Conservation (phyloP, 2,113 vertebrate species). For the Callopanchax toddi region DNA sequence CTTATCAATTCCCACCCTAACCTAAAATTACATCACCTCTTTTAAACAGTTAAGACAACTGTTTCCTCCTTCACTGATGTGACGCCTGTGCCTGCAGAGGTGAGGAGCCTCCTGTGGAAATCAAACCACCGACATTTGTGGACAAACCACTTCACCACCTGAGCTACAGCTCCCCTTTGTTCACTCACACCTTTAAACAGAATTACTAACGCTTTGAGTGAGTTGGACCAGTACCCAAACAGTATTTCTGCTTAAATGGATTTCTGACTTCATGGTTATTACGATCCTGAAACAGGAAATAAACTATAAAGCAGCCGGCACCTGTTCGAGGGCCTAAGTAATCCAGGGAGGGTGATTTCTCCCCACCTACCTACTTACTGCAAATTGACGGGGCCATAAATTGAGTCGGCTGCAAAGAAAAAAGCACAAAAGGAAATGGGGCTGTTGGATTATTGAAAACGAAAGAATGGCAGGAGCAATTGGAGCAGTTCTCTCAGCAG, state of each 20-base stretch:
- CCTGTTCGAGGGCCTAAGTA: neutral
- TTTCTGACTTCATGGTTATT: neutral
- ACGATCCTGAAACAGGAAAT: neutral
- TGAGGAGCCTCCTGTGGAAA: too few species aligned
- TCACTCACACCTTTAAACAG: neutral
- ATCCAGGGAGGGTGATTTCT: neutral
- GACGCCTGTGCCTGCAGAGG: too few species aligned
- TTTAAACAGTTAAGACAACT: too few species aligned
- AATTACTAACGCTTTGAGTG: neutral
- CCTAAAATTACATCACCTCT: too few species aligned
- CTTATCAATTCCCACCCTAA: too few species aligned
- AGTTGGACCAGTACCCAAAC: accelerated
- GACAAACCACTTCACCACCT: neutral
- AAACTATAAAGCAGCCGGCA: neutral
- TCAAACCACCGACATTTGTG: neutral
- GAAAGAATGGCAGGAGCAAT: constrained; percentile 11
- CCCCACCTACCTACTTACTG: constrained; percentile 12
- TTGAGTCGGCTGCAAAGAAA: constrained; percentile 14
- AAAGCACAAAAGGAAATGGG: constrained; percentile 13
- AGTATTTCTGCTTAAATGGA: neutral
- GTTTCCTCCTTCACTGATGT: too few species aligned
- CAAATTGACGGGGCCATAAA: constrained; percentile 26
- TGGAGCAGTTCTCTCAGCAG: neutral
- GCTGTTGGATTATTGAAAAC: constrained; percentile 22
- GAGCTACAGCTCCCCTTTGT: neutral